These are phyloP conservation scores for Nephrotoma guestfalica DNA, from an alignment of 2,888 invertebrate genomes.

Conservation along the genomic window DNA sequence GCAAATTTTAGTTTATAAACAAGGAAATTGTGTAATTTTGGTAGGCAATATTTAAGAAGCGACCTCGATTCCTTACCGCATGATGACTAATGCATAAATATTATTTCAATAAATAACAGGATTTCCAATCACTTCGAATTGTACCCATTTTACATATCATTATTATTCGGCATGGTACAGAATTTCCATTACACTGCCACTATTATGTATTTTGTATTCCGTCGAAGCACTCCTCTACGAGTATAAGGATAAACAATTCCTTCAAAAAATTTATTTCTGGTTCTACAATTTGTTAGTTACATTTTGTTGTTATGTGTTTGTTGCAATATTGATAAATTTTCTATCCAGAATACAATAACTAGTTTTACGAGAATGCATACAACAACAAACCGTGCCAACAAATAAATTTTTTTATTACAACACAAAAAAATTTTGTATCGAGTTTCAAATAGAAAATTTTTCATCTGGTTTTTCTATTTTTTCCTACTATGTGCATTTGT, in stretches of 20 bases:
- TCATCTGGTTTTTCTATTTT: neutral
- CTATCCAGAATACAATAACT: neutral
- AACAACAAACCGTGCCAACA: neutral
- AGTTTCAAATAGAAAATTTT: neutral
- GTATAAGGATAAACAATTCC: neutral
- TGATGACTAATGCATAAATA: neutral
- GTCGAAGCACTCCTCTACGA: neutral
- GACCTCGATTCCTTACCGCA: neutral
- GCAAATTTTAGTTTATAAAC: no score
- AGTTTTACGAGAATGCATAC: neutral
- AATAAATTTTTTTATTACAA: neutral
- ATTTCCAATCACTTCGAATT: neutral
- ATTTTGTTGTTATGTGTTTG: neutral
- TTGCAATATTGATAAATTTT: neutral
- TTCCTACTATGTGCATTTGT: neutral
- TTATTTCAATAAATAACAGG: neutral
- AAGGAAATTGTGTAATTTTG: no score
- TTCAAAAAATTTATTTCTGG: neutral
- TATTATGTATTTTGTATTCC: neutral
- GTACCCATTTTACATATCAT: neutral
- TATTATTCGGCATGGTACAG: neutral
- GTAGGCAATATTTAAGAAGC: neutral
- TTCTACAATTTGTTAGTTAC: neutral
- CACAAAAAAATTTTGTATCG: neutral
- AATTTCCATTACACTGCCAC: neutral